phyloP scores from a whole-genome alignment of 2,797 vertebrate species.

The Myripristis murdjan region DNA sequence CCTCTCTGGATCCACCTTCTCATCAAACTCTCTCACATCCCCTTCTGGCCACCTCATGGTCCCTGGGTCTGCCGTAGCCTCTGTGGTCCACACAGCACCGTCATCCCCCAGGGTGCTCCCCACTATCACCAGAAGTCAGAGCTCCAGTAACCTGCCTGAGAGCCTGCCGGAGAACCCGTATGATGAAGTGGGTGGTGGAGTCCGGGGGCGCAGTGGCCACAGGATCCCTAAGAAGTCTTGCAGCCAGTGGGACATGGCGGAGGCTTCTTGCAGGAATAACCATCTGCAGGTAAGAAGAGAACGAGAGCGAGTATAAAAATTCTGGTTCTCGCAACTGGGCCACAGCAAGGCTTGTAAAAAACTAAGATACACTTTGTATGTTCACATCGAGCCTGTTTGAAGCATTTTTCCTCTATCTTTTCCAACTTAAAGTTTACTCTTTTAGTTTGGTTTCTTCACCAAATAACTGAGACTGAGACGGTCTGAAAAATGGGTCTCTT shows the following conservation, averaged over 20 bases:
- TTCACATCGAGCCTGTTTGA: too few relatives aligned
- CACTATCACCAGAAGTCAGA: constrained; percentile 86
- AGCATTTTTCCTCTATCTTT: too few relatives aligned
- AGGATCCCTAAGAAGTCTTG: constrained; percentile 78
- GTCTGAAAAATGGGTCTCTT: too few relatives aligned
- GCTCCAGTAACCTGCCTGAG: constrained; percentile 85
- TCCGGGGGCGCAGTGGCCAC: constrained; percentile 46
- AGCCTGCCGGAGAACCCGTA: constrained; percentile 85
- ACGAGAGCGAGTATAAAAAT: not conserved
- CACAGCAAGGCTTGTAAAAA: too few relatives aligned
- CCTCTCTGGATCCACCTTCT: constrained; percentile 63
- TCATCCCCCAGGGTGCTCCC: constrained; percentile 66
- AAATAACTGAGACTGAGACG: too few relatives aligned
- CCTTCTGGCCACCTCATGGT: constrained; percentile 68
- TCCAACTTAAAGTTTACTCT: too few relatives aligned
- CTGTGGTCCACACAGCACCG: constrained; percentile 9
- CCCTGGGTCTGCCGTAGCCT: constrained; percentile 43
- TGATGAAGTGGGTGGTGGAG: constrained; percentile 70
- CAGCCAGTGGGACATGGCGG: constrained; percentile 86
- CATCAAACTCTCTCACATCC: constrained; percentile 52
- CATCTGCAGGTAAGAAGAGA: constrained; percentile 76
- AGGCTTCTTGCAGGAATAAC: constrained; percentile 65
- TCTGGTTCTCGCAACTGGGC: too few relatives aligned
- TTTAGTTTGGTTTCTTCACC: too few relatives aligned
- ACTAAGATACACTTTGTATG: too few relatives aligned